phyloP scores from a whole-genome alignment of 2,797 vertebrate species.

The Fratercula arctica region DNA sequence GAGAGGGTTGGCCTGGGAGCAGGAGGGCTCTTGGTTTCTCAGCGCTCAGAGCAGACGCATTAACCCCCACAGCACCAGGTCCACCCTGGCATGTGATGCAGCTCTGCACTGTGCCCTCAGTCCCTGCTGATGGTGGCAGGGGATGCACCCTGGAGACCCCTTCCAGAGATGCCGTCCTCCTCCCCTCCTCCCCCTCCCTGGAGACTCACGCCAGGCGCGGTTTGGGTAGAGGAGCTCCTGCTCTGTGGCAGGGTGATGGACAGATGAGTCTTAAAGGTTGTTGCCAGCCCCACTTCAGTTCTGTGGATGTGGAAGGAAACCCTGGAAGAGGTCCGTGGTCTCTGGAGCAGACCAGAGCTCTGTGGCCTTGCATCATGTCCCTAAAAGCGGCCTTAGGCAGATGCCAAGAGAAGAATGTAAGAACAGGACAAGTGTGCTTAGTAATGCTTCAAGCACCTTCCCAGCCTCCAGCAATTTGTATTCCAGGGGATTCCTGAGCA shows the following conservation, averaged over 20 bases:
- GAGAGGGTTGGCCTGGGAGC: background rate
- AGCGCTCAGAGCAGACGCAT: background rate
- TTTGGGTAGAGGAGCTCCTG: background rate
- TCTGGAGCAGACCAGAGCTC: background rate
- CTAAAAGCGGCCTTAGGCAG: background rate
- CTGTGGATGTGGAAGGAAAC: background rate
- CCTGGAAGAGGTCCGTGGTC: background rate
- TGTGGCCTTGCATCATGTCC: background rate
- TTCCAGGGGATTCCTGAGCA: background rate
- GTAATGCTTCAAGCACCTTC: background rate
- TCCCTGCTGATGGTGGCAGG: background rate
- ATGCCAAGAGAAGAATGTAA: background rate
- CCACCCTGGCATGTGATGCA: fast-evolving
- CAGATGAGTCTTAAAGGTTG: background rate
- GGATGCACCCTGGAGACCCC: background rate
- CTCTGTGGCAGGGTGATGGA: background rate
- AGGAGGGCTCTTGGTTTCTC: background rate
- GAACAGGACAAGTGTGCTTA: background rate
- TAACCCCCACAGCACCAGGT: background rate
- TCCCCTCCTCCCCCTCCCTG: fast-evolving
- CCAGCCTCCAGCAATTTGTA: background rate
- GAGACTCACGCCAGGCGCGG: fast-evolving
- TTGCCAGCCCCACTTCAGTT: background rate
- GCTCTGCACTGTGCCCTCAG: fast-evolving
- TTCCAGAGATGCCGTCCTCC: background rate